phyloP scores from a whole-genome alignment of 1,140 invertebrate genomes.

The Eurosta solidaginis region DNA sequence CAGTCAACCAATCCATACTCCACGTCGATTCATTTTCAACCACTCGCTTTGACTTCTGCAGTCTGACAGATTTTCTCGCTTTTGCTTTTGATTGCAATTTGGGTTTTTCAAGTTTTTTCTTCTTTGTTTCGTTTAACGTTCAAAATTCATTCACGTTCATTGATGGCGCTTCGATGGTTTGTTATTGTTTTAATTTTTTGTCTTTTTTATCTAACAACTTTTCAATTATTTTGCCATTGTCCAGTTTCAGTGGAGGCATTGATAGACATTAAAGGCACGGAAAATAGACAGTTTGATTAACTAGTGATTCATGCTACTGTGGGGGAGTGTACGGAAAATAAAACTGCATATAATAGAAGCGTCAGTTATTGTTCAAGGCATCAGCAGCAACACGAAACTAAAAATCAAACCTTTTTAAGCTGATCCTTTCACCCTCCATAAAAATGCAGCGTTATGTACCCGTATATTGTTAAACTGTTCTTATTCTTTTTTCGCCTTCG shows the following conservation, averaged over 20 bases:
- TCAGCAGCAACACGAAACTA: too few species aligned
- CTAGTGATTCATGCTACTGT: too few species aligned
- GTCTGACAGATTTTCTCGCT: neutral
- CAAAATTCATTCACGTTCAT: neutral
- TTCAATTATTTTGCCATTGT: slow-evolving; percentile 39
- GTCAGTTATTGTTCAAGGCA: too few species aligned
- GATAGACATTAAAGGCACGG: slow-evolving; percentile 1
- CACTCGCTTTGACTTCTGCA: neutral
- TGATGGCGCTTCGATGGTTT: neutral
- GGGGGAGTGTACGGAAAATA: too few species aligned
- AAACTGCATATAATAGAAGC: too few species aligned
- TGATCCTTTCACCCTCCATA: too few species aligned
- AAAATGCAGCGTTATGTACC: too few species aligned
- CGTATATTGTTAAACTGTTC: too few species aligned
- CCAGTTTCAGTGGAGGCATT: slow-evolving; percentile 38
- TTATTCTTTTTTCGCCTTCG: too few species aligned
- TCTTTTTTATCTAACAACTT: slow-evolving; percentile 29
- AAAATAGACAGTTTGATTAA: slow-evolving; percentile 12
- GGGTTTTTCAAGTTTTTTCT: neutral
- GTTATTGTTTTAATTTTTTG: neutral
- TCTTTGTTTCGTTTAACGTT: neutral
- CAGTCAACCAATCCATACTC: neutral
- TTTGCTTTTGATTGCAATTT: neutral
- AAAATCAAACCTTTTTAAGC: too few species aligned
- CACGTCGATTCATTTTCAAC: neutral